Conservation (phyloP, 2,113 vertebrate species). For the Myotis yumanensis region DNA sequence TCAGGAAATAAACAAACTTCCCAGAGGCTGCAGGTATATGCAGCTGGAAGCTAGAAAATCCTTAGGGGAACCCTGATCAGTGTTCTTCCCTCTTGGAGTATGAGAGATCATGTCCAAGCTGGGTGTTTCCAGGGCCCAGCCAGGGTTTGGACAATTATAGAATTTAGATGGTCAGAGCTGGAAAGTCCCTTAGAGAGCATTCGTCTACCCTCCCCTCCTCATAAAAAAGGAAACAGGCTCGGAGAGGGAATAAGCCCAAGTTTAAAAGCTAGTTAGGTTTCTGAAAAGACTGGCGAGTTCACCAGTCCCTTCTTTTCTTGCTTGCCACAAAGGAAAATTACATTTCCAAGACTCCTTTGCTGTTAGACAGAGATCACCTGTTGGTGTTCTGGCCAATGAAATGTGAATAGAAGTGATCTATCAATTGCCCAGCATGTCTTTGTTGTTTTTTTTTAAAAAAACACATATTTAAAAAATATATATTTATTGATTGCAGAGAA, state of each 20-base stretch:
- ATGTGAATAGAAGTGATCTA: not conserved
- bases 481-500: no score
- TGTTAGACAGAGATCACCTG: not conserved
- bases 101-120: not conserved
- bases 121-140: constrained; percentile 33
- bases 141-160: constrained; percentile 44
- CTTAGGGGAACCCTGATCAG: not conserved
- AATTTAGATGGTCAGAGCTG: constrained; percentile 44
- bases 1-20: not conserved
- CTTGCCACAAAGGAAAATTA: not conserved
- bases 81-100: not conserved
- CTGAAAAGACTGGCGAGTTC: not conserved
- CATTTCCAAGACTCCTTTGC: not conserved
- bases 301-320: constrained; percentile 30
- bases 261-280: not conserved
- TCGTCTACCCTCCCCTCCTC: constrained; percentile 13
- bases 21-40: not conserved
- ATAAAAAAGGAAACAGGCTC: constrained; percentile 41
- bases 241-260: not conserved
- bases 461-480: no score
- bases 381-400: not conserved
- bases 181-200: constrained; percentile 57
- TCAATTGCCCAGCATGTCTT: not conserved
- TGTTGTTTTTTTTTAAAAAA: no score
- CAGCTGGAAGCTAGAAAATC: not conserved